A percentile compares a stretch with the other conserved stretches of the same genome.
Evolutionary conservation across 1,140 invertebrate genomes (phyloP).

Genomic region (Acromyrmex heyeri): DNA sequence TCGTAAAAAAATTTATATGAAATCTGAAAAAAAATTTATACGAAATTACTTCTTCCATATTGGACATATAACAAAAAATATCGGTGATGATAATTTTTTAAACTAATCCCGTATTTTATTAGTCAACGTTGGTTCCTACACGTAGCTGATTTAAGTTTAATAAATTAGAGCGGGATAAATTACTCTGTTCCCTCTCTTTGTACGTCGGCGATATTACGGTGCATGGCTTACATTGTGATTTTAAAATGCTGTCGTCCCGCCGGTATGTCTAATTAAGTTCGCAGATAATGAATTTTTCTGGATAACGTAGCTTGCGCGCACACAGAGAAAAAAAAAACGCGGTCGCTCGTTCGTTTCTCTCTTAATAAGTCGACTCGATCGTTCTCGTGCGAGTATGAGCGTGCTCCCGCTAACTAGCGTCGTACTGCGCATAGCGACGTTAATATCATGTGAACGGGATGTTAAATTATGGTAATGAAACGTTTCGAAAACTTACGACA

Average conservation of each 20-base stretch:
- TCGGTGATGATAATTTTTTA: not conserved
- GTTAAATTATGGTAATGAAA: constrained; percentile 80
- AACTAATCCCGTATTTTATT: constrained; percentile 43
- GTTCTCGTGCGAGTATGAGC: constrained; percentile 37
- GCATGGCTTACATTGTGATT: constrained; percentile 57
- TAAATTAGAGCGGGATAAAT: constrained; percentile 57
- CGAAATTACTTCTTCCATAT: constrained; percentile 4
- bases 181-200: constrained; percentile 42
- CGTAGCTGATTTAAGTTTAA: constrained; percentile 48
- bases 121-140: constrained; percentile 6
- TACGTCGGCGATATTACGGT: constrained; percentile 54
- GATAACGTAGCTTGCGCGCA: constrained; percentile 35
- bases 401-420: constrained; percentile 63
- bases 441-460: constrained; percentile 76
- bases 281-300: constrained; percentile 59
- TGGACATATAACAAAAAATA: not conserved
- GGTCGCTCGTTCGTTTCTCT: constrained; percentile 51
- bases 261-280: constrained; percentile 60
- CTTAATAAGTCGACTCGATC: constrained; percentile 71
- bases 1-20: not conserved
- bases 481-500: constrained; percentile 71
- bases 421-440: constrained; percentile 52
- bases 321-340: constrained; percentile 43
- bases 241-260: constrained; percentile 50
- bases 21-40: not conserved